Percentiles rank a stretch among this genome's conserved stretches.
Conservation (phyloP, 1,140 invertebrate genomes). For the Eupeodes corollae region DNA sequence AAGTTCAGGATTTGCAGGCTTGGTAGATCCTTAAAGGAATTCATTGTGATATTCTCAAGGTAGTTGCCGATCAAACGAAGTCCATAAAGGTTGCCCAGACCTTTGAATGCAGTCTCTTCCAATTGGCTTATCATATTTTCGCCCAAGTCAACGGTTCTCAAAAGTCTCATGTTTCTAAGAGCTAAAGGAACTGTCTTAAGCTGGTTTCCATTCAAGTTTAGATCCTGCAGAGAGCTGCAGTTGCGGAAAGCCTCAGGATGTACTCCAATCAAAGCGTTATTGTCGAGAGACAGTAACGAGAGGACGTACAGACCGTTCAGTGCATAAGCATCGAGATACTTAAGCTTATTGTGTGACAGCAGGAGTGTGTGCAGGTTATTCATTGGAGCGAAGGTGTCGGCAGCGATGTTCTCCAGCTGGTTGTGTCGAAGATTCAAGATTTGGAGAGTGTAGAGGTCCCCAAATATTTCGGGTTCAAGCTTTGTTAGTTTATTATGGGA, state of each 20-base stretch:
- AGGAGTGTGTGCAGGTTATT: slow-evolving; percentile 73
- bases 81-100: slow-evolving; percentile 67
- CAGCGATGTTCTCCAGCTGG: slow-evolving; percentile 62
- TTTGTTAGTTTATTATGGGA: slow-evolving; percentile 72
- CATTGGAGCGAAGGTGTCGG: slow-evolving; percentile 69
- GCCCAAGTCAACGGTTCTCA: slow-evolving; percentile 73
- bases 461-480: slow-evolving; percentile 68
- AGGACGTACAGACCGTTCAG: slow-evolving; percentile 69
- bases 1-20: slow-evolving; percentile 79
- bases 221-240: slow-evolving; percentile 68
- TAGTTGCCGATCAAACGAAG: slow-evolving; percentile 78
- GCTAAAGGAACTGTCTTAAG: slow-evolving; percentile 68
- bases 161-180: slow-evolving; percentile 53
- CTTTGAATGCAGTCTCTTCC: slow-evolving; percentile 67
- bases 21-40: slow-evolving; percentile 67
- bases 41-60: slow-evolving; percentile 72
- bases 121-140: slow-evolving; percentile 69
- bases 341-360: slow-evolving; percentile 67
- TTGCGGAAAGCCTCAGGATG: slow-evolving; percentile 73
- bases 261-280: slow-evolving; percentile 62
- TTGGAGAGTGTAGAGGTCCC: slow-evolving; percentile 69
- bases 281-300: slow-evolving; percentile 64
- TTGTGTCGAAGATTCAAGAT: slow-evolving; percentile 72
- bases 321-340: slow-evolving; percentile 60
- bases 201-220: slow-evolving; percentile 75